These are phyloP conservation scores for Metaphire vulgaris DNA, from an alignment of 1,140 invertebrate genomes.

Conservation along the genomic window DNA sequence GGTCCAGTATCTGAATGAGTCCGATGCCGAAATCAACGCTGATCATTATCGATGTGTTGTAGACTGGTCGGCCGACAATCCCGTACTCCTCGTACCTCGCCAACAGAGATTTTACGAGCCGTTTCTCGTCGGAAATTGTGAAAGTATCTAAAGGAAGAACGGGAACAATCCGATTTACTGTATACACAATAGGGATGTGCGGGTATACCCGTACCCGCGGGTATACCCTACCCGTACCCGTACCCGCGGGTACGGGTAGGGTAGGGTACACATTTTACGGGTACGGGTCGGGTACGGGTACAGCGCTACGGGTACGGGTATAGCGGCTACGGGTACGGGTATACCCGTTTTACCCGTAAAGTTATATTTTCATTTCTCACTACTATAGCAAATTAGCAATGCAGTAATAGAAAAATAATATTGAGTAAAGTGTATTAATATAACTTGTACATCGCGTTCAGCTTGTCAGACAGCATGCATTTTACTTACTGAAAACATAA, in stretches of 20 bases:
- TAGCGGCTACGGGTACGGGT: too few relatives aligned
- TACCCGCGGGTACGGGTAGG: too few relatives aligned
- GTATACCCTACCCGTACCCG: neutral
- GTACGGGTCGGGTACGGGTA: neutral
- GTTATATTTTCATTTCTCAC: too few relatives aligned
- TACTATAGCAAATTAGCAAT: too few relatives aligned
- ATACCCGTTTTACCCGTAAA: too few relatives aligned
- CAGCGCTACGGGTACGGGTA: neutral
- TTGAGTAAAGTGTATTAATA: too few relatives aligned
- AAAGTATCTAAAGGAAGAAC: neutral
- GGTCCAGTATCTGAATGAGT: conserved; percentile 37
- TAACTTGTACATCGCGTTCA: too few relatives aligned
- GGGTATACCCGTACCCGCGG: neutral
- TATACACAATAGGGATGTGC: neutral
- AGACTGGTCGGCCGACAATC: conserved; percentile 29
- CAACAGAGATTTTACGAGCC: conserved; percentile 29
- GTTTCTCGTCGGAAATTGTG: conserved; percentile 31
- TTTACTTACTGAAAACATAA: too few relatives aligned
- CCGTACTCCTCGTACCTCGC: conserved; percentile 28
- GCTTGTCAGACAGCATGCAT: too few relatives aligned
- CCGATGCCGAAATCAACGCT: conserved; percentile 32
- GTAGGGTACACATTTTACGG: neutral
- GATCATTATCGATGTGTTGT: conserved; percentile 26
- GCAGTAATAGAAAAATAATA: too few relatives aligned
- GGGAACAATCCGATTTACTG: neutral